Evolutionary conservation across 2,888 invertebrate genomes (phyloP).

Genomic region (Ophioninae sp.): DNA sequence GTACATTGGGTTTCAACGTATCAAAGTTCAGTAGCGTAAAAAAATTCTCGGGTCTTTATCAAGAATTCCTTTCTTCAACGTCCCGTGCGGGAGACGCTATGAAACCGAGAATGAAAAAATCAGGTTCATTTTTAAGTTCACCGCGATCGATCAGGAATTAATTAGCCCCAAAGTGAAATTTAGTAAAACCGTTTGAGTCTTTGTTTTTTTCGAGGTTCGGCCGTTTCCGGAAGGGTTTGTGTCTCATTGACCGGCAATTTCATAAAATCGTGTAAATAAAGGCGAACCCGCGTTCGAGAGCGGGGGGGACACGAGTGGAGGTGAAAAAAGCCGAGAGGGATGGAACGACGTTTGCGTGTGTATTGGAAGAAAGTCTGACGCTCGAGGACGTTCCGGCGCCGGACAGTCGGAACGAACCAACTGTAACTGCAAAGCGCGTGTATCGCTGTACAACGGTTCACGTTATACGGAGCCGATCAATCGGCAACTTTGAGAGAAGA

Average conservation of each 20-base stretch:
- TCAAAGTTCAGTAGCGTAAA: no score
- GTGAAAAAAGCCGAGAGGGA: slow-evolving; percentile 34
- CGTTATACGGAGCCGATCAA: slow-evolving; percentile 44
- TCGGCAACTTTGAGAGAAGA: slow-evolving; percentile 34
- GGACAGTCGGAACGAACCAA: slow-evolving; percentile 61
- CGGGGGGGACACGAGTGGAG: not conserved
- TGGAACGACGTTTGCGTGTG: slow-evolving; percentile 10
- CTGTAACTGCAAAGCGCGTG: slow-evolving; percentile 47
- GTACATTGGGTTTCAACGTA: no score
- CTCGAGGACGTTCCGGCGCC: slow-evolving; percentile 58
- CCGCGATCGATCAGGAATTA: not conserved
- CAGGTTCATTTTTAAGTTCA: no score
- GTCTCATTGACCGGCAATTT: slow-evolving; percentile 16
- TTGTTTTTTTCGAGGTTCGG: not conserved
- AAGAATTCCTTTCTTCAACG: no score
- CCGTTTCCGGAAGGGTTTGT: not conserved
- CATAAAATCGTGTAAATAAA: slow-evolving; percentile 1
- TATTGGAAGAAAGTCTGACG: slow-evolving; percentile 33
- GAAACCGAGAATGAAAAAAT: no score
- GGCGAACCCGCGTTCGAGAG: not conserved
- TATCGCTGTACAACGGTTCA: slow-evolving; percentile 11
- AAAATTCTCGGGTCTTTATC: no score
- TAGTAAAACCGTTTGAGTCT: no score
- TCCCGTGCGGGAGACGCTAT: no score
- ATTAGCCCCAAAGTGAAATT: not conserved